These are phyloP conservation scores for Lysiphlebus fabarum DNA, from an alignment of 1,140 invertebrate species.

Conservation along the genomic window DNA sequence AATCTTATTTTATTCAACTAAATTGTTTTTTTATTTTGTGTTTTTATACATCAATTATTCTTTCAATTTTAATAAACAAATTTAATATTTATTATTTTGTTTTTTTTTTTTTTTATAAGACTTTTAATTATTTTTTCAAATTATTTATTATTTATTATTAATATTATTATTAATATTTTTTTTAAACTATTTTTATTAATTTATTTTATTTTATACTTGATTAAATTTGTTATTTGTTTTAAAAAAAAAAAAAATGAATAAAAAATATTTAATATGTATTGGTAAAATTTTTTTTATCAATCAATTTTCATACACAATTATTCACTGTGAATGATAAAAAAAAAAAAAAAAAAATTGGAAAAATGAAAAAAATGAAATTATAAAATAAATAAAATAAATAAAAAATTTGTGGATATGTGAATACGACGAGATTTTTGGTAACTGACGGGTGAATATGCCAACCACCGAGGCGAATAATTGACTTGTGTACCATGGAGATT, in stretches of 20 bases:
- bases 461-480: conserved; percentile 13
- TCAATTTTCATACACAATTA: conserved; percentile 9
- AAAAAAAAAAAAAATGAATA: too few species aligned
- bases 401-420: neutral
- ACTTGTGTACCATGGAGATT: conserved; percentile 15
- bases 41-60: neutral
- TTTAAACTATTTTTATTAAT: too few species aligned
- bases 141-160: neutral
- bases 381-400: conserved; percentile 11
- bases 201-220: too few species aligned
- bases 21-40: conserved; percentile 1
- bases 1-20: conserved; percentile 20
- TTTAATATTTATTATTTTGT: neutral
- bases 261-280: too few species aligned
- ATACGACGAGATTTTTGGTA: neutral
- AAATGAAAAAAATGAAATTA: too few species aligned
- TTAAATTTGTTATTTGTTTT: too few species aligned
- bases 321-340: conserved; percentile 4
- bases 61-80: neutral
- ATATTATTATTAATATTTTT: too few species aligned
- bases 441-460: neutral
- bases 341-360: too few species aligned
- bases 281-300: conserved; percentile 12
- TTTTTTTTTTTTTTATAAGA: conserved; percentile 2
- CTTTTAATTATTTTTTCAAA: neutral